Conservation (phyloP, 2,888 invertebrate species). For the Drosophila quasianomalipes region DNA sequence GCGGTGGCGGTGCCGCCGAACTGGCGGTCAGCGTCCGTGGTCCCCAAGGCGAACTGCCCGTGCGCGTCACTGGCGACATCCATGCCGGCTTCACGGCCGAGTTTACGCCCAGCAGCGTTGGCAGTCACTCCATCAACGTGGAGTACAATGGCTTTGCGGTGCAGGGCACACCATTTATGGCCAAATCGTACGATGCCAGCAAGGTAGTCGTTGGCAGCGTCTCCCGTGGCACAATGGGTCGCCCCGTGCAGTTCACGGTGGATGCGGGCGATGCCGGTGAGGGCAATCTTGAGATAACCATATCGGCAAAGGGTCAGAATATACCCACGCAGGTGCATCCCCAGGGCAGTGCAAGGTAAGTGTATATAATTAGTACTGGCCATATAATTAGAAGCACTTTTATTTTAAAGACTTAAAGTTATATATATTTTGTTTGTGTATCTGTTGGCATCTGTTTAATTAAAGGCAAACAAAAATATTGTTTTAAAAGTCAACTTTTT, state of each 20-base stretch:
- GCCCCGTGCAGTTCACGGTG: conserved; percentile 97
- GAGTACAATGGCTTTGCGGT: conserved; percentile 96
- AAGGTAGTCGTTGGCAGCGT: conserved; percentile 93
- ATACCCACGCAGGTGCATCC: conserved; percentile 98
- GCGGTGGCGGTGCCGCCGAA: conserved; percentile 91
- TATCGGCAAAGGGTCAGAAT: conserved; percentile 96
- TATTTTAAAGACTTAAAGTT: not conserved
- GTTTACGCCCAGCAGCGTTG: conserved; percentile 97
- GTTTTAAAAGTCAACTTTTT: not conserved
- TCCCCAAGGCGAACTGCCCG: conserved; percentile 94
- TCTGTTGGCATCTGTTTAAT: not conserved
- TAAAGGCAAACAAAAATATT: not conserved
- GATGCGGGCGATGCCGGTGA: conserved; percentile 99
- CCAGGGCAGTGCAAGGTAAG: conserved; percentile 90
- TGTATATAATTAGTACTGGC: not conserved
- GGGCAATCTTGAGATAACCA: conserved; percentile 98
- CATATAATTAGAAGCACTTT: not conserved
- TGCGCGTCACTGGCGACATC: conserved; percentile 94
- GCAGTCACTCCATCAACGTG: conserved; percentile 95
- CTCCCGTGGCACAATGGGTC: conserved; percentile 93
- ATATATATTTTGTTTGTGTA: not conserved
- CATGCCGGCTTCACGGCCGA: conserved; percentile 95
- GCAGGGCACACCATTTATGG: conserved; percentile 94
- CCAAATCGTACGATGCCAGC: conserved; percentile 97
- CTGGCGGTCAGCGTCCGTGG: conserved; percentile 95